Evolutionary conservation across 1,140 invertebrate species (phyloP), one percentile per base, ranked within the genome.

Genomic region (Chrysomallon squamiferum): DNA sequence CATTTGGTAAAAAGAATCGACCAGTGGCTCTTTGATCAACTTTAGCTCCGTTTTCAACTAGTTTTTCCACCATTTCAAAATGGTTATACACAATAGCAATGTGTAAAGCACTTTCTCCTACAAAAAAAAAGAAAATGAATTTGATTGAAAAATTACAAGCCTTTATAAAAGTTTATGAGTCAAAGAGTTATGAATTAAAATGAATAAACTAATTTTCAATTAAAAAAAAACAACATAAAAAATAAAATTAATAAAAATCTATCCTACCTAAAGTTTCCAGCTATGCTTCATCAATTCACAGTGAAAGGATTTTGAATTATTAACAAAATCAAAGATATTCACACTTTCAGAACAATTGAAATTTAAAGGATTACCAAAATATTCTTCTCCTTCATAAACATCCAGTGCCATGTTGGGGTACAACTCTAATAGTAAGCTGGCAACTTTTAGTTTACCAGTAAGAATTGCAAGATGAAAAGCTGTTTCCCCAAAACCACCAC

Each of bases 311-410:
- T n/a, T n/a, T n/a, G n/a, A n/a, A n/a, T n/a, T n/a, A n/a, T n/a
- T n/a, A n/a, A n/a, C n/a, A n/a, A n/a, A n/a, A n/a, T n/a, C n/a
- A n/a, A n/a, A n/a, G n/a, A n/a, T n/a, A n/a, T n/a, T n/a, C n/a
- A n/a, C n/a, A n/a, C n/a, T n/a, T n/a, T n/a, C n/a, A n/a, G n/a
- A n/a, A n/a, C n/a, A n/a, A n/a, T n/a, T n/a, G n/a, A n/a, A n/a
- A n/a, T n/a, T n/a, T n/a, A n/a, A n/a, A n/a, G n/a, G n/a, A n/a
- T 84, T 80, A 93, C 94, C 96, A 78, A 95, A 89, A 88, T 98
- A 98, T 87, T 99, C 96, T 82, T 97, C 94, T 1, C 95, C 96
- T 87, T 98, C 95, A 58, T 98, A 96, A 15, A 97, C 92, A 85
- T 99, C 97, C 43, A 96, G 86, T 0, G 95, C 93, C 47, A 97